Evolutionary conservation across 2,888 invertebrate genomes (phyloP).

Genomic region (Synergus laeviventris): DNA sequence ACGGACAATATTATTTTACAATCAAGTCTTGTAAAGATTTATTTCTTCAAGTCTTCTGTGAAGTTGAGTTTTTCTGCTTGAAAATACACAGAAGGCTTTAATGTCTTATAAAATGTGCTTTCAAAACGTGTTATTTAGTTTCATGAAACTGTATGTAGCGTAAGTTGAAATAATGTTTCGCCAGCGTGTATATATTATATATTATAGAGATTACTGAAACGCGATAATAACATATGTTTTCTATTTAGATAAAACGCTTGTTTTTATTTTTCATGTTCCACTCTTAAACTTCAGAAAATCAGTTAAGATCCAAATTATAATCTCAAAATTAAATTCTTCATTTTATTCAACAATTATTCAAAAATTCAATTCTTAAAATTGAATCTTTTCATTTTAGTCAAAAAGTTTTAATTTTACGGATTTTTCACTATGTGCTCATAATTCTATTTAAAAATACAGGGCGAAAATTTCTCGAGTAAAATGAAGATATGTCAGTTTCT

Average conservation of each 20-base stretch:
- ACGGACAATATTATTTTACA: slow-evolving; percentile 12
- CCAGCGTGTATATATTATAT: slow-evolving; percentile 59
- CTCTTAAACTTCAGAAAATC: slow-evolving; percentile 16
- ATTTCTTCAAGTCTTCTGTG: not conserved
- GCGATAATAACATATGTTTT: slow-evolving; percentile 61
- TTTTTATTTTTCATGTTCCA: slow-evolving; percentile 45
- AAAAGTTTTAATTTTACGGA: too few species aligned
- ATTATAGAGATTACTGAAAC: slow-evolving; percentile 51
- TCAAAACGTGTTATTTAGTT: slow-evolving; percentile 9
- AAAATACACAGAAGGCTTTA: not conserved
- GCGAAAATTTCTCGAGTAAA: too few species aligned
- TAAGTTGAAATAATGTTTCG: slow-evolving; percentile 46
- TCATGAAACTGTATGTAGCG: slow-evolving; percentile 34
- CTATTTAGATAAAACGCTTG: slow-evolving; percentile 58
- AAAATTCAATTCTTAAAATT: not conserved
- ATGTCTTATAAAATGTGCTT: not conserved
- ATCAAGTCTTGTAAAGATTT: not conserved
- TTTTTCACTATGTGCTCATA: too few species aligned
- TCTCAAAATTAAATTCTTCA: not conserved
- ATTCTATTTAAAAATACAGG: too few species aligned
- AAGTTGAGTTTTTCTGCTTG: not conserved
- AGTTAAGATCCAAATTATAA: too few species aligned
- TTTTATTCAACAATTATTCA: not conserved
- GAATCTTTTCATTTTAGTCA: too few species aligned
- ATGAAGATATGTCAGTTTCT: too few species aligned